These are phyloP conservation scores for Eonycteris spelaea DNA, from an alignment of 2,113 vertebrate species.

Conservation along the genomic window DNA sequence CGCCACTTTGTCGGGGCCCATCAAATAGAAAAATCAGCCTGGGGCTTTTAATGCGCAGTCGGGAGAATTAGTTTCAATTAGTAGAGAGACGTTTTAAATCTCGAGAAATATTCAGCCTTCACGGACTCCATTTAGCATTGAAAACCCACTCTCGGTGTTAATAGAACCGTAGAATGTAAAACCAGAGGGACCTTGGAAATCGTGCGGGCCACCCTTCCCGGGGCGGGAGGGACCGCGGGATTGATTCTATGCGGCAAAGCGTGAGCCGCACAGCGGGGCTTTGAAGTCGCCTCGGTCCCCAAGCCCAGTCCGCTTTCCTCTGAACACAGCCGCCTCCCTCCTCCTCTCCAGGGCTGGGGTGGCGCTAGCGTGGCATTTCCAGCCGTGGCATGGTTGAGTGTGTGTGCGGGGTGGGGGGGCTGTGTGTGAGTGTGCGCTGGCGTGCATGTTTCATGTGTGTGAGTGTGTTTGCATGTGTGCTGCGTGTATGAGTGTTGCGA, in stretches of 20 bases:
- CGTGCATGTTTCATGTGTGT: not conserved
- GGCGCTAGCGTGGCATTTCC: rapidly evolving
- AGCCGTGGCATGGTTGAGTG: not conserved
- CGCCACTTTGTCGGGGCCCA: slow-evolving; percentile 27
- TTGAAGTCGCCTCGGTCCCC: not conserved
- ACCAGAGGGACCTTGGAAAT: not conserved
- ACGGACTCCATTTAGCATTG: slow-evolving; percentile 32
- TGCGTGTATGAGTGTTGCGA: not conserved
- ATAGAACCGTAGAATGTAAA: not conserved
- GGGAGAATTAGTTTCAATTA: slow-evolving; percentile 69
- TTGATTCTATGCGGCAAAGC: rapidly evolving
- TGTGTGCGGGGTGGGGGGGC: not conserved
- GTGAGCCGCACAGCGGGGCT: not conserved
- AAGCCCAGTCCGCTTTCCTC: not conserved
- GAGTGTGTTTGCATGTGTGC: too few relatives aligned
- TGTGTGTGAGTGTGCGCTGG: too few relatives aligned
- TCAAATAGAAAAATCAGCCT: slow-evolving; percentile 38
- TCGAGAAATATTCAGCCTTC: slow-evolving; percentile 38
- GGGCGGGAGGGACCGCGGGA: rapidly evolving
- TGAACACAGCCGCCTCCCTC: rapidly evolving
- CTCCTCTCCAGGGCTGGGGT: not conserved
- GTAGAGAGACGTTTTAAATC: slow-evolving; percentile 56
- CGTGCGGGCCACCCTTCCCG: rapidly evolving
- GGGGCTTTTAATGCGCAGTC: slow-evolving; percentile 55
- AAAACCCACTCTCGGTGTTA: not conserved